Conservation (phyloP, 2,113 vertebrate genomes). For the Patagioenas fasciata region DNA sequence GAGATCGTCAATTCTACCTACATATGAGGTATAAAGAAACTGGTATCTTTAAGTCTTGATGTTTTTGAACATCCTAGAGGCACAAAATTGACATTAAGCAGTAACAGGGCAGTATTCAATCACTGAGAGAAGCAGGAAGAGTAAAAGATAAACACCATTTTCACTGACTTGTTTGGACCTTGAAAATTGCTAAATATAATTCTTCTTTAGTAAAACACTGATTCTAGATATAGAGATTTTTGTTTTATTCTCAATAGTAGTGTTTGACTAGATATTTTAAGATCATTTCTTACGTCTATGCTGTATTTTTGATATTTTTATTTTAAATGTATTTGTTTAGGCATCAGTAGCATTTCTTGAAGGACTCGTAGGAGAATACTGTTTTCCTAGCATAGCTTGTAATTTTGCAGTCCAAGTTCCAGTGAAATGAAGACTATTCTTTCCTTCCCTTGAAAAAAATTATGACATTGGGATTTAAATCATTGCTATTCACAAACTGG, state of each 20-base stretch:
- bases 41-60: not conserved
- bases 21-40: not conserved
- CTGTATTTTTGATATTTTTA: not conserved
- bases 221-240: not conserved
- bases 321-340: not conserved
- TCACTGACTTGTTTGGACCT: not conserved
- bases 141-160: constrained; percentile 42
- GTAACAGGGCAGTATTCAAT: constrained; percentile 61
- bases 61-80: not conserved
- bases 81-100: constrained; percentile 2
- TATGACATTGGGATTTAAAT: constrained; percentile 47
- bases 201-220: not conserved
- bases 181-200: constrained; percentile 31
- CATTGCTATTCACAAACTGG: constrained; percentile 34
- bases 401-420: constrained; percentile 12
- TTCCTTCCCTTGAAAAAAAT: constrained; percentile 29
- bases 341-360: not conserved
- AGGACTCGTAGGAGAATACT: not conserved
- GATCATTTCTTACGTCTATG: not conserved
- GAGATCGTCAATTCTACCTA: not conserved
- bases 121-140: constrained; percentile 37
- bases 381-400: constrained; percentile 10
- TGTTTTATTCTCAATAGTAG: not conserved
- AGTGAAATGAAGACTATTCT: not conserved
- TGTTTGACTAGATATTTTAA: not conserved